A percentile compares a stretch with the other conserved stretches of the same genome.
These are phyloP conservation scores for Cichladusa arquata DNA, from an alignment of 2,113 vertebrate genomes.

Conservation along the genomic window DNA sequence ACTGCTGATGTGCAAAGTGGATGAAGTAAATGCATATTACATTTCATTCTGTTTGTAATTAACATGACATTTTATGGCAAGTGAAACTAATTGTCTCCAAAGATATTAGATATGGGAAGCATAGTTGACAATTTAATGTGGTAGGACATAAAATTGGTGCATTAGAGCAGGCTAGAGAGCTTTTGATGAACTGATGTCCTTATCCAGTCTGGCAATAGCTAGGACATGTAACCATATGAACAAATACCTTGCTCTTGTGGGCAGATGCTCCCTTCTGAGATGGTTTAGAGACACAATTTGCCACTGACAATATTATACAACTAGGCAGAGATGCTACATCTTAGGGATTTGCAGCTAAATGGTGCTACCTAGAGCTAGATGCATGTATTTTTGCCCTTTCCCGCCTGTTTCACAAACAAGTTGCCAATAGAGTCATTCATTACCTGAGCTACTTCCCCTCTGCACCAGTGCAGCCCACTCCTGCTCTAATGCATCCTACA, in stretches of 20 bases:
- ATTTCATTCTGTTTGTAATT: background rate
- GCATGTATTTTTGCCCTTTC: background rate
- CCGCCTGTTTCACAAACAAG: background rate
- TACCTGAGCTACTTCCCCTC: background rate
- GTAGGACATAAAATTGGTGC: background rate
- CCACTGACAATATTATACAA: background rate
- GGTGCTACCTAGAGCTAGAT: background rate
- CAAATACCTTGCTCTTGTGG: background rate
- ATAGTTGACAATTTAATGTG: background rate
- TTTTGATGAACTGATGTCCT: background rate
- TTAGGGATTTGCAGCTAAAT: background rate
- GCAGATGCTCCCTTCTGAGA: background rate
- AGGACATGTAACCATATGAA: background rate
- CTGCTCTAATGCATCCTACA: fast-evolving
- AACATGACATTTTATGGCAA: background rate
- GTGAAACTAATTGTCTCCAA: conserved; percentile 1
- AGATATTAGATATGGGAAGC: background rate
- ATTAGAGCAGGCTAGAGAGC: background rate
- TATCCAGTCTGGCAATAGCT: background rate
- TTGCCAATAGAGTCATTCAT: background rate
- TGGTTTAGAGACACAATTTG: background rate
- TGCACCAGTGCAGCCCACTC: background rate
- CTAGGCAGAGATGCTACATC: background rate
- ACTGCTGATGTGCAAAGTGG: background rate
- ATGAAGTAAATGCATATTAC: background rate